Percentiles rank a stretch among this genome's conserved stretches.
phyloP scores from a whole-genome alignment of 2,888 invertebrate species.

The Xanthorhoe designata region DNA sequence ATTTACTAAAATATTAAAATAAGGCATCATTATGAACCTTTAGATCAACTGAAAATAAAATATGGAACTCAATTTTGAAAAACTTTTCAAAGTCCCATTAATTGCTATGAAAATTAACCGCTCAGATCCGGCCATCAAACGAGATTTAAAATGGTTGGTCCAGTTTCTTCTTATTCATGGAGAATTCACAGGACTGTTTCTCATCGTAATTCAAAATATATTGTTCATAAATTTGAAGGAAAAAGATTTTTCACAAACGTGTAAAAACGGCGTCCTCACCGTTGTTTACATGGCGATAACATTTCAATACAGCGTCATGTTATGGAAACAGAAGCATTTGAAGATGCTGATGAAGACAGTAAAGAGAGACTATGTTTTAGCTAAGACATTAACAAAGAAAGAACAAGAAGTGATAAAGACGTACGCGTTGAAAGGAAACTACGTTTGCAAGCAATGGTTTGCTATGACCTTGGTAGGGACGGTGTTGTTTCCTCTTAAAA shows the following conservation, averaged over 20 bases:
- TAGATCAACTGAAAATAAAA: not conserved
- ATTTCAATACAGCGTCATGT: constrained; percentile 41
- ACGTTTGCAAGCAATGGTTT: constrained; percentile 55
- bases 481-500: constrained; percentile 44
- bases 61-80: constrained; percentile 48
- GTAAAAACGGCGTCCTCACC: constrained; percentile 41
- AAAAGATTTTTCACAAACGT: constrained; percentile 41
- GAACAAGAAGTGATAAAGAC: constrained; percentile 49
- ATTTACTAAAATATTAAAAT: not conserved
- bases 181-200: constrained; percentile 13
- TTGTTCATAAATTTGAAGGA: constrained; percentile 36
- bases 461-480: not conserved
- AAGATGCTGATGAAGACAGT: constrained; percentile 48
- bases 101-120: constrained; percentile 36
- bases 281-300: constrained; percentile 34
- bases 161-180: constrained; percentile 32
- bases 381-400: constrained; percentile 33
- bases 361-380: constrained; percentile 51
- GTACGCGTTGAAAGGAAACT: constrained; percentile 47
- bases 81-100: constrained; percentile 37
- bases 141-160: constrained; percentile 43
- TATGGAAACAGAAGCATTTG: constrained; percentile 46
- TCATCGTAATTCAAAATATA: constrained; percentile 40
- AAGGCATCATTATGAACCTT: not conserved
- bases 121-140: constrained; percentile 42